A percentile compares a stretch with the other conserved stretches of the same genome.
phyloP scores from a whole-genome alignment of 1,140 invertebrate species.

The Goniozus legneri region DNA sequence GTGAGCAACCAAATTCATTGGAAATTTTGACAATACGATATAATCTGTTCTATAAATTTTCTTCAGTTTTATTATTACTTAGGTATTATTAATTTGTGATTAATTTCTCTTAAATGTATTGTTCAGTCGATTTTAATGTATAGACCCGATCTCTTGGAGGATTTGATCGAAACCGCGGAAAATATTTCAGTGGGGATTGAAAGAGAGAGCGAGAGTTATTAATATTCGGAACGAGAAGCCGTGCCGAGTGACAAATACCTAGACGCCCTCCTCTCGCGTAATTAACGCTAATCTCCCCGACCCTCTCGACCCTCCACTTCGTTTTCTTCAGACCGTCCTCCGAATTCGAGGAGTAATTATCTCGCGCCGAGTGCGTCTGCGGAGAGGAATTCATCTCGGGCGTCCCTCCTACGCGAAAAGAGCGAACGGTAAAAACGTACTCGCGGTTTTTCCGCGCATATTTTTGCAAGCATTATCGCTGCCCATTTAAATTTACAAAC shows the following conservation, averaged over 20 bases:
- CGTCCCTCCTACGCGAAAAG: background rate
- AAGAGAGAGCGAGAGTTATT: constrained; percentile 39
- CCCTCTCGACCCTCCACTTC: constrained; percentile 29
- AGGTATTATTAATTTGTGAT: too few relatives aligned
- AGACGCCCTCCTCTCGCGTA: constrained; percentile 37
- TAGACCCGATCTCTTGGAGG: background rate
- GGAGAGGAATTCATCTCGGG: background rate
- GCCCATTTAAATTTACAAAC: constrained; percentile 29
- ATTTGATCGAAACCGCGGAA: constrained; percentile 10
- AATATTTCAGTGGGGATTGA: background rate
- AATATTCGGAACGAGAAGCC: constrained; percentile 45
- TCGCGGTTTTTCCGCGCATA: constrained; percentile 17
- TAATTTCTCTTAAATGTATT: too few relatives aligned
- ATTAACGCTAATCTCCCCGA: constrained; percentile 53
- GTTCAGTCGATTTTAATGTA: too few relatives aligned
- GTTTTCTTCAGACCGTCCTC: constrained; percentile 26
- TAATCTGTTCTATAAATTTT: too few relatives aligned
- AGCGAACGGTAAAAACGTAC: background rate
- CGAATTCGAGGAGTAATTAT: background rate
- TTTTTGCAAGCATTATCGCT: constrained; percentile 25
- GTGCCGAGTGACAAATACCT: constrained; percentile 51
- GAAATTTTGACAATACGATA: too few relatives aligned
- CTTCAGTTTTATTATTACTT: too few relatives aligned
- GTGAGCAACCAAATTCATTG: too few relatives aligned
- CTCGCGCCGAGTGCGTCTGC: too few relatives aligned